Evolutionary conservation across 2,888 invertebrate genomes (phyloP).

Genomic region (Rapana venosa): DNA sequence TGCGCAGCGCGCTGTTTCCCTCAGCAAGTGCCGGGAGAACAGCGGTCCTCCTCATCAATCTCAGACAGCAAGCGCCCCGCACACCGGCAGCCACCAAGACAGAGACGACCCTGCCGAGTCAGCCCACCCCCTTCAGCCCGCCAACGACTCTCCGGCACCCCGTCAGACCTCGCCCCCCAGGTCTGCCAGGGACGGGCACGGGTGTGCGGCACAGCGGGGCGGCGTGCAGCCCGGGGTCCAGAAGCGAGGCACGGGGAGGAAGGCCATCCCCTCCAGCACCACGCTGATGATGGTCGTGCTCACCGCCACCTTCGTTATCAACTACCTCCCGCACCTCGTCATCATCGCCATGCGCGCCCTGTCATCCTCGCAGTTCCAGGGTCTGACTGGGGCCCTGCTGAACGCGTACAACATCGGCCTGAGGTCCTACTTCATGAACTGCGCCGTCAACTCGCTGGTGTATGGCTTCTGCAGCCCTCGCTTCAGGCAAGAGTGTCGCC

Average conservation of each 20-base stretch:
- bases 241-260: background rate
- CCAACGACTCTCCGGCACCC: background rate
- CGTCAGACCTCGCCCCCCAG: background rate
- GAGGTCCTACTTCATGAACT: constrained; percentile 64
- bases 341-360: constrained; percentile 40
- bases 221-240: background rate
- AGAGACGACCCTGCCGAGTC: background rate
- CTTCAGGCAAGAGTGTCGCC: constrained; percentile 57
- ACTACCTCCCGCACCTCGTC: constrained; percentile 56
- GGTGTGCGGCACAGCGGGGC: no score
- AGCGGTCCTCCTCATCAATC: no score
- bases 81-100: background rate
- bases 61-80: no score
- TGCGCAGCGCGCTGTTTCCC: no score
- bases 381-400: constrained; percentile 3
- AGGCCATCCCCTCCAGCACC: constrained; percentile 39
- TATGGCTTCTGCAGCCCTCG: constrained; percentile 62
- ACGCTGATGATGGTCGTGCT: constrained; percentile 51
- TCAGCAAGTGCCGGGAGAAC: no score
- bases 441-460: constrained; percentile 61
- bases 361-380: constrained; percentile 7
- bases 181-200: no score
- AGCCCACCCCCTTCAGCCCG: background rate
- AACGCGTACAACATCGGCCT: constrained; percentile 59
- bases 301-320: constrained; percentile 52